Evolutionary conservation across 1,140 invertebrate genomes (phyloP).

Genomic region (Capitella teleta): DNA sequence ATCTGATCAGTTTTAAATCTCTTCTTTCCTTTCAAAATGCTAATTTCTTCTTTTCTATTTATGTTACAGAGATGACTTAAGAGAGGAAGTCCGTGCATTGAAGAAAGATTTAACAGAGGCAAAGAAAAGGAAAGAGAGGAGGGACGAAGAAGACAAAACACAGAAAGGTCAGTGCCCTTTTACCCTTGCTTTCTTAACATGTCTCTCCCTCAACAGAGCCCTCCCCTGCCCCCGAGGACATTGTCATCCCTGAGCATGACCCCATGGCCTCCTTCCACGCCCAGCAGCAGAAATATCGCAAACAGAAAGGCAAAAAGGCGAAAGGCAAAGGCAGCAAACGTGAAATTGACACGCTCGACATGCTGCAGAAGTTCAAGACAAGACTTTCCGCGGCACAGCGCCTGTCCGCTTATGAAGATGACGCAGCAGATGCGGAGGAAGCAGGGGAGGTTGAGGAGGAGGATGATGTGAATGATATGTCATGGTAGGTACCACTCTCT

Average conservation of each 20-base stretch:
- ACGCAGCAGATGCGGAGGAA: neutral
- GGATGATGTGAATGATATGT: neutral
- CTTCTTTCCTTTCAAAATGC: neutral
- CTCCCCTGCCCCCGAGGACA: too few species aligned
- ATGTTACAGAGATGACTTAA: conserved; percentile 57
- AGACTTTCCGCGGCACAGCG: neutral
- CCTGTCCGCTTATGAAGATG: neutral
- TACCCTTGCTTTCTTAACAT: too few species aligned
- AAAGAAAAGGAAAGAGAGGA: conserved; percentile 46
- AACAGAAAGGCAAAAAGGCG: neutral
- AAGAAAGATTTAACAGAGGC: conserved; percentile 53
- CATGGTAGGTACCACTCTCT: neutral
- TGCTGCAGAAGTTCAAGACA: neutral
- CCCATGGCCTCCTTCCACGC: neutral
- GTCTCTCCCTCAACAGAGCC: too few species aligned
- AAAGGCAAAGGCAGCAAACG: neutral
- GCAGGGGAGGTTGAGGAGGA: neutral
- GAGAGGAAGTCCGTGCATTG: conserved; percentile 60
- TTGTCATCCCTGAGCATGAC: neutral
- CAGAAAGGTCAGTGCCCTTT: conserved; percentile 28
- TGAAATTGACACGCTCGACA: neutral
- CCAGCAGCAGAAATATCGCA: neutral
- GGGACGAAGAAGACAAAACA: conserved; percentile 17
- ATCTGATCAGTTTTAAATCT: conserved; percentile 17
- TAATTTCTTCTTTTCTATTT: neutral